Percentiles rank a stretch among this genome's conserved stretches.
These are phyloP conservation scores for Manis pentadactyla DNA, from an alignment of 2,797 vertebrate species.

Conservation along the genomic window DNA sequence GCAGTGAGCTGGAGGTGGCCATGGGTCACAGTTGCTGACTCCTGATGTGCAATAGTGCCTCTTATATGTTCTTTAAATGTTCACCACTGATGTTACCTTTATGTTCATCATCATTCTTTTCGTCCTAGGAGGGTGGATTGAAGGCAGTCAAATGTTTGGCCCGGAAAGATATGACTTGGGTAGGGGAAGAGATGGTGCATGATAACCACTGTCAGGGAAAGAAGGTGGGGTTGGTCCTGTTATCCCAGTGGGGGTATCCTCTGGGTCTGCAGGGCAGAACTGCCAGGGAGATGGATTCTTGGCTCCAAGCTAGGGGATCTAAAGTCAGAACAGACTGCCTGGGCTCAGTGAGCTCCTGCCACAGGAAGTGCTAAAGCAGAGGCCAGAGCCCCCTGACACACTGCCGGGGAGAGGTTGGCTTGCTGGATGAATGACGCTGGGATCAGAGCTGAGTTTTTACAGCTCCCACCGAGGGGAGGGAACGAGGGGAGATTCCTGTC, in stretches of 20 bases:
- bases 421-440: rapidly evolving
- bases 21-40: rapidly evolving
- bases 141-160: background rate
- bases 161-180: background rate
- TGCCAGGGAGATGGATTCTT: background rate
- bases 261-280: background rate
- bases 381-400: background rate
- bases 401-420: background rate
- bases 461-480: background rate
- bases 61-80: rapidly evolving
- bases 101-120: background rate
- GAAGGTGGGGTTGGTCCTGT: background rate
- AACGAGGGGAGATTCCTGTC: too few species aligned
- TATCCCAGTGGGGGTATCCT: rapidly evolving
- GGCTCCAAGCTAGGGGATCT: background rate
- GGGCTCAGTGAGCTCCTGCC: background rate
- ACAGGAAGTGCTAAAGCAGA: background rate
- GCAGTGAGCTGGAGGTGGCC: background rate
- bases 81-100: background rate
- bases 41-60: background rate
- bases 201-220: rapidly evolving
- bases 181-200: rapidly evolving
- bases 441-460: background rate
- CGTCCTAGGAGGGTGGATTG: background rate
- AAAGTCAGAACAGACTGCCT: background rate